These are phyloP conservation scores for Betta splendens DNA, from an alignment of 2,797 vertebrate species.

Conservation along the genomic window DNA sequence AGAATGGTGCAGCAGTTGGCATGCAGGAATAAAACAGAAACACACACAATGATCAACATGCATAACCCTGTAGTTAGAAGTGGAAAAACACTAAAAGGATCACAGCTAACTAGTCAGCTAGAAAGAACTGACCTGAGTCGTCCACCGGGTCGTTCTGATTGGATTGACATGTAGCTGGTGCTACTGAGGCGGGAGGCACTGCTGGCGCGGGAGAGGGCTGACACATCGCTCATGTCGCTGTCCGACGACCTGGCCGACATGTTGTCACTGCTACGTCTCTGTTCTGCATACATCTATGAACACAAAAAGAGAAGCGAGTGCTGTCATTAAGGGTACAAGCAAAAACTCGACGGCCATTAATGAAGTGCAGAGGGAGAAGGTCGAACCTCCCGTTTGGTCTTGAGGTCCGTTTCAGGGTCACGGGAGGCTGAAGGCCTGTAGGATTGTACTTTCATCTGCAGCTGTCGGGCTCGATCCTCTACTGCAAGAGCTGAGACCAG, in stretches of 20 bases:
- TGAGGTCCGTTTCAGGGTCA: conserved; percentile 92
- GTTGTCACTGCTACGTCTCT: conserved; percentile 95
- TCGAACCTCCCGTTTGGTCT: conserved; percentile 87
- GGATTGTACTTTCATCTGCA: conserved; percentile 92
- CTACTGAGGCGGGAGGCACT: conserved; percentile 99
- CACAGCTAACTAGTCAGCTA: background rate
- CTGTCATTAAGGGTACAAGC: background rate
- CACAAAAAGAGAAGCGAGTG: background rate
- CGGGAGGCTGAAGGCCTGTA: conserved; percentile 93
- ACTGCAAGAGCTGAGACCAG: conserved; percentile 86
- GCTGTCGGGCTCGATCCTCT: conserved; percentile 92
- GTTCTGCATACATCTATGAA: conserved; percentile 87
- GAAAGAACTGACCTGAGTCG: conserved; percentile 88
- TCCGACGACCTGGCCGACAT: conserved; percentile 95
- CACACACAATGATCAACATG: conserved; percentile 64
- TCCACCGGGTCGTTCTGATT: conserved; percentile 92
- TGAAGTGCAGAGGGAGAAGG: background rate
- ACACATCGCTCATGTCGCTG: conserved; percentile 95
- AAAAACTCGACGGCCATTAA: background rate
- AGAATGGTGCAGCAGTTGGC: conserved; percentile 54
- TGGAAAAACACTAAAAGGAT: background rate
- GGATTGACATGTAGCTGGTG: conserved; percentile 98
- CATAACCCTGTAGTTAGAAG: conserved; percentile 12
- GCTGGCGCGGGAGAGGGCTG: conserved; percentile 95
- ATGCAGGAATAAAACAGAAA: conserved; percentile 69